Conservation (phyloP, 2,888 invertebrate genomes). For the Eretmocerus hayati region DNA sequence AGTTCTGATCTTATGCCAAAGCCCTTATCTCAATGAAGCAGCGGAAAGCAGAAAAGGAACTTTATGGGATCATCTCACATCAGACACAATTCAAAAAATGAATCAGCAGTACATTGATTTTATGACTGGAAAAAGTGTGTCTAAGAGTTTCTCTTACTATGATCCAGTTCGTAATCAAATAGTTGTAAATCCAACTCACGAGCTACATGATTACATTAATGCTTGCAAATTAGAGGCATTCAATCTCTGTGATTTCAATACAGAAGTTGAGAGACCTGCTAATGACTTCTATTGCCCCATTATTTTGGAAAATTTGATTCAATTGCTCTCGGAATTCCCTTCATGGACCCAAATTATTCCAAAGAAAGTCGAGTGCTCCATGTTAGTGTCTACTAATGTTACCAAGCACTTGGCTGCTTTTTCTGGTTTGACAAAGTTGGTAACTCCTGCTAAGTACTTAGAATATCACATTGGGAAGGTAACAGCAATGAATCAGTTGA, state of each 20-base stretch:
- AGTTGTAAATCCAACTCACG: neutral
- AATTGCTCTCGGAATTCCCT: conserved; percentile 16
- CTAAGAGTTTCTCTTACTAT: conserved; percentile 10
- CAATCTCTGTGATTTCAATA: conserved; percentile 14
- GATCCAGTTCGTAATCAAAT: conserved; percentile 4
- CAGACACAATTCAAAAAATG: conserved; percentile 15
- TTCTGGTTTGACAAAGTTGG: conserved; percentile 3
- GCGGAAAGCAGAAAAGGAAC: conserved; percentile 4
- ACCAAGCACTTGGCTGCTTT: conserved; percentile 8
- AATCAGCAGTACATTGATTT: conserved; percentile 13
- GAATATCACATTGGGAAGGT: conserved; percentile 10
- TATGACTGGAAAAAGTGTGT: conserved; percentile 11
- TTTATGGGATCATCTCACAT: conserved; percentile 14
- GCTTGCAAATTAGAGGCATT: conserved; percentile 13
- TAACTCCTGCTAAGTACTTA: conserved; percentile 12
- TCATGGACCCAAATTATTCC: conserved; percentile 17
- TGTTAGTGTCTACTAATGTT: conserved; percentile 7
- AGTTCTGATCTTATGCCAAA: conserved; percentile 15
- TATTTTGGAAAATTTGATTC: conserved; percentile 14
- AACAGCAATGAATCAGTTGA: neutral
- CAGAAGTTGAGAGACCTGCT: conserved; percentile 5
- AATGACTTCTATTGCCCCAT: conserved; percentile 20
- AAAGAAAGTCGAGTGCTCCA: conserved; percentile 7
- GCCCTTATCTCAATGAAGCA: conserved; percentile 11
- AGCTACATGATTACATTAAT: conserved; percentile 13